phyloP scores from a whole-genome alignment of 1,140 invertebrate genomes.

The Drosophila auraria region DNA sequence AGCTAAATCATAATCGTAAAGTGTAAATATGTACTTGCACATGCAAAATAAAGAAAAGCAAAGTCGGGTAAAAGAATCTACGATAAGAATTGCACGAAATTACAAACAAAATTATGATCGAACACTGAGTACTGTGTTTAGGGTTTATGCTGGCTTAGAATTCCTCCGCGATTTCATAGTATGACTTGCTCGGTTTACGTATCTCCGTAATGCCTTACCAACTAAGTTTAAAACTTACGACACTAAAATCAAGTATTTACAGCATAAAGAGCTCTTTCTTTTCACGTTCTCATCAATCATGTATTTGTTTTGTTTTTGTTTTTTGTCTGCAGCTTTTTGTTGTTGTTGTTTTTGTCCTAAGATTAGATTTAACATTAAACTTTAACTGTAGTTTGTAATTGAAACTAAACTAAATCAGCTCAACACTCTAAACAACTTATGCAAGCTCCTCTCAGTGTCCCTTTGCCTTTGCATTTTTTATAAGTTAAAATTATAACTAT shows the following conservation, averaged over 20 bases:
- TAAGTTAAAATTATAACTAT: conserved; percentile 71
- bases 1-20: conserved; percentile 38
- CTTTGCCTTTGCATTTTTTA: conserved; percentile 18
- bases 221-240: conserved; percentile 62
- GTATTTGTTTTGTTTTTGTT: conserved; percentile 16
- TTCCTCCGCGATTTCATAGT: conserved; percentile 30
- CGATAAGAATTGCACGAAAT: conserved; percentile 70
- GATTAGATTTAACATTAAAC: conserved; percentile 70
- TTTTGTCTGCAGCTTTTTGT: conserved; percentile 43
- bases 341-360: conserved; percentile 31
- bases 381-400: conserved; percentile 54
- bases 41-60: conserved; percentile 7
- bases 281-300: background rate
- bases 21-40: conserved; percentile 15
- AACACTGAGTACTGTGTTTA: conserved; percentile 60
- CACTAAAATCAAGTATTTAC: conserved; percentile 55
- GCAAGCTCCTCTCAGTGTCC: conserved; percentile 8
- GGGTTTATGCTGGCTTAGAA: conserved; percentile 16
- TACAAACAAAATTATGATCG: conserved; percentile 26
- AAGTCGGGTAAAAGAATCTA: conserved; percentile 16
- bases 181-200: conserved; percentile 74
- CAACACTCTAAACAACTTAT: conserved; percentile 66
- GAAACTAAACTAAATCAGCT: conserved; percentile 76
- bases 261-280: conserved; percentile 36
- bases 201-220: conserved; percentile 65